These are phyloP conservation scores for Papilio polytes DNA, from an alignment of 1,140 invertebrate genomes.

Conservation along the genomic window DNA sequence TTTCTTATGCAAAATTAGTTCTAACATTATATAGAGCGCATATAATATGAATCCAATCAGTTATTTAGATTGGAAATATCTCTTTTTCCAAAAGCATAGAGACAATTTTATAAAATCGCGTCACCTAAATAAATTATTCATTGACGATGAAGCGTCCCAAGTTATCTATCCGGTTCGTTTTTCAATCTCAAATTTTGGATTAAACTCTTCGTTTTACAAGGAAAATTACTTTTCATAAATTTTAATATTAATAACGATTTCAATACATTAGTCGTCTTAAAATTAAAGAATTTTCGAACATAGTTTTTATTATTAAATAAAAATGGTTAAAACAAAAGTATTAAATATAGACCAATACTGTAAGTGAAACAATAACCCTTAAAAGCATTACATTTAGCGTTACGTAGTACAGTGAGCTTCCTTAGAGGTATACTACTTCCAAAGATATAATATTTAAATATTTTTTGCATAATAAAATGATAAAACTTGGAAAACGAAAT, in stretches of 20 bases:
- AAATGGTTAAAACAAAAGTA: neutral
- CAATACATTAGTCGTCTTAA: neutral
- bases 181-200: constrained; percentile 38
- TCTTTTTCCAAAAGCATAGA: constrained; percentile 23
- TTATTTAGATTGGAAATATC: constrained; percentile 3
- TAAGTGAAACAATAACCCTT: constrained; percentile 18
- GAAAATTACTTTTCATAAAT: constrained; percentile 31
- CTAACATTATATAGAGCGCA: neutral
- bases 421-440: neutral
- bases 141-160: constrained; percentile 39
- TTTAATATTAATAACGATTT: neutral
- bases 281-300: neutral
- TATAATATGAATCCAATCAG: constrained; percentile 35
- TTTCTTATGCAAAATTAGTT: neutral
- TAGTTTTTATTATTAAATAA: neutral
- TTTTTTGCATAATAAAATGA: neutral
- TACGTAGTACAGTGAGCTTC: neutral
- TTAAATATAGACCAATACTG: neutral
- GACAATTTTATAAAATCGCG: constrained; percentile 35
- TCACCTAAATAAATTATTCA: constrained; percentile 40
- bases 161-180: constrained; percentile 37
- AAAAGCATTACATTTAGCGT: constrained; percentile 20
- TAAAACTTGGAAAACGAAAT: neutral
- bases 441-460: neutral
- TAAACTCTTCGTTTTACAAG: constrained; percentile 21